Percentiles rank a stretch among this genome's conserved stretches.
These are phyloP conservation scores for Pelmatolapia mariae DNA, from an alignment of 2,113 vertebrate species.

Conservation along the genomic window DNA sequence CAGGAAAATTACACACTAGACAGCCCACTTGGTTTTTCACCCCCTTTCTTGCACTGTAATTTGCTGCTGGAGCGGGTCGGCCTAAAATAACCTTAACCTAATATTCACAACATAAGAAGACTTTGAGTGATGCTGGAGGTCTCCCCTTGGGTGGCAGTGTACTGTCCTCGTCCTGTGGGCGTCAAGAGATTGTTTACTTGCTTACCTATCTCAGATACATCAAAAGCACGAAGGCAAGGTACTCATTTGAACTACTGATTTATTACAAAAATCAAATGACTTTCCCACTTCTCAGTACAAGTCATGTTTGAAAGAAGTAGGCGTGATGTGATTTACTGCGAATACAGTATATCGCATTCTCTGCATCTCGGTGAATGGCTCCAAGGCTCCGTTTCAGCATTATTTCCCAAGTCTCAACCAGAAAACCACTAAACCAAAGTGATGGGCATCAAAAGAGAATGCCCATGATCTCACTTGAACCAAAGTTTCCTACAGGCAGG, in stretches of 20 bases:
- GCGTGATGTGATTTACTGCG: not conserved
- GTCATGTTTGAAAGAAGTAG: not conserved
- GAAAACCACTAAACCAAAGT: conserved; percentile 58
- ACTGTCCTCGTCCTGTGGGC: conserved; percentile 22
- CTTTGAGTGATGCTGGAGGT: conserved; percentile 69
- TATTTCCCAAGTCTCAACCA: conserved; percentile 23
- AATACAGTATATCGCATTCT: not conserved
- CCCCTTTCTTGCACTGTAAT: conserved; percentile 69
- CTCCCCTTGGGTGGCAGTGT: conserved; percentile 71
- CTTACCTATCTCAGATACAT: conserved; percentile 48
- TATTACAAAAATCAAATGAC: not conserved
- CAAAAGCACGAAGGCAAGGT: not conserved
- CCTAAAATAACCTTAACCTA: conserved; percentile 77
- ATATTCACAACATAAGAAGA: conserved; percentile 63
- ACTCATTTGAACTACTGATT: conserved; percentile 7
- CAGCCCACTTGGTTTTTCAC: conserved; percentile 50
- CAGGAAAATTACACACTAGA: conserved; percentile 70
- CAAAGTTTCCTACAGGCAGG: conserved; percentile 65
- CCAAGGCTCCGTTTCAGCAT: conserved; percentile 25
- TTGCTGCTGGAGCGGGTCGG: conserved; percentile 62
- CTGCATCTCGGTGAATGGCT: not conserved
- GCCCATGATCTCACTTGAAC: conserved; percentile 70
- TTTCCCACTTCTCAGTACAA: not conserved
- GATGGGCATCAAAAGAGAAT: conserved; percentile 66
- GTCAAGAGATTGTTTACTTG: conserved; percentile 54